phyloP scores from a whole-genome alignment of 2,797 vertebrate species.

The Coregonus suidteri region DNA sequence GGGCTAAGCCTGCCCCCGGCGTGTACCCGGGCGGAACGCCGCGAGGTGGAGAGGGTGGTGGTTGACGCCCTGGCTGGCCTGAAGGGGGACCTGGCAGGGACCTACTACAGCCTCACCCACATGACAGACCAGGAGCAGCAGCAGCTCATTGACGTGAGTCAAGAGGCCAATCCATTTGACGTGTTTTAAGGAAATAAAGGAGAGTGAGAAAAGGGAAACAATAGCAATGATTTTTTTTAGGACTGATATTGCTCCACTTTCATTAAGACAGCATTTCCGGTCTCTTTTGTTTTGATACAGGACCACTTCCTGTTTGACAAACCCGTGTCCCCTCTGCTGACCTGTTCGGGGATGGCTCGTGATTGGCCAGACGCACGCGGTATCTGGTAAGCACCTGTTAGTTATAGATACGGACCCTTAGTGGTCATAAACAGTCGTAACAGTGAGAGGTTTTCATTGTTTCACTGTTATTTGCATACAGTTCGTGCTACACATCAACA shows the following conservation, averaged over 20 bases:
- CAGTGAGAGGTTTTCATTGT: not conserved
- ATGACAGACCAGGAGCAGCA: slow-evolving; percentile 94
- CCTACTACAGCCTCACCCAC: slow-evolving; percentile 88
- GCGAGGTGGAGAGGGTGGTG: slow-evolving; percentile 91
- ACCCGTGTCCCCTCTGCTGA: slow-evolving; percentile 92
- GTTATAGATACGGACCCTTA: not conserved
- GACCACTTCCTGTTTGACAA: slow-evolving; percentile 98
- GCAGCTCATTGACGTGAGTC: slow-evolving; percentile 93
- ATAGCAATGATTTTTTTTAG: not conserved
- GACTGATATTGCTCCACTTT: not conserved
- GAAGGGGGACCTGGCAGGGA: slow-evolving; percentile 83
- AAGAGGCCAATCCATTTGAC: too few relatives aligned
- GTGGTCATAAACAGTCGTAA: too few relatives aligned
- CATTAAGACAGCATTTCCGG: not conserved
- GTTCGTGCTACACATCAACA: not conserved
- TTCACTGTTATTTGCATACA: not conserved
- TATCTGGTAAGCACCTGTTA: slow-evolving; percentile 84
- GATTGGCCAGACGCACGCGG: slow-evolving; percentile 97
- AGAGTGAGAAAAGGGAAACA: not conserved
- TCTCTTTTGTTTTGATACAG: slow-evolving; percentile 62
- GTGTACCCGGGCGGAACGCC: slow-evolving; percentile 89
- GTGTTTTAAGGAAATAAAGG: not conserved
- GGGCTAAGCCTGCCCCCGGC: slow-evolving; percentile 93
- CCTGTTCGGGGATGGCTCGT: slow-evolving; percentile 94
- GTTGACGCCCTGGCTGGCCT: slow-evolving; percentile 87